Evolutionary conservation across 2,113 vertebrate genomes (phyloP).

Genomic region (human): DNA sequence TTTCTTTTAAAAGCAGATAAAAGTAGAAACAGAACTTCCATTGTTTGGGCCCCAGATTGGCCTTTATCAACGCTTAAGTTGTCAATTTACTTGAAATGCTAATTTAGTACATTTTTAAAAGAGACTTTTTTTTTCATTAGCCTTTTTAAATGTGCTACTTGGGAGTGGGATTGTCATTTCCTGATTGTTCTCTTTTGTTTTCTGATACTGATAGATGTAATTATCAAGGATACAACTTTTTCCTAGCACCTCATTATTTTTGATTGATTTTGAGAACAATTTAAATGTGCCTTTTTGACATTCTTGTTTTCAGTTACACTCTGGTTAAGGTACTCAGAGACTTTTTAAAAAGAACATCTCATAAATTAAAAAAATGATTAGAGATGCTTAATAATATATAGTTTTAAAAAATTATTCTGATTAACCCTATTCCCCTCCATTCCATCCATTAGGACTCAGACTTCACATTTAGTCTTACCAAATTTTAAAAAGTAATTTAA

Average conservation of each 20-base stretch:
- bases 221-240: constrained; percentile 82
- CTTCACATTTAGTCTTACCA: constrained; percentile 11
- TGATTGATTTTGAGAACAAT: constrained; percentile 82
- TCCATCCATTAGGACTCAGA: constrained; percentile 22
- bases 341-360: constrained; percentile 73
- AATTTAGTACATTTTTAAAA: constrained; percentile 79
- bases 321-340: constrained; percentile 73
- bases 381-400: constrained; percentile 60
- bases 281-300: constrained; percentile 80
- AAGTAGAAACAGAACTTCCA: constrained; percentile 78
- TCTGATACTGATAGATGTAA: constrained; percentile 82
- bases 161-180: constrained; percentile 78
- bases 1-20: constrained; percentile 70
- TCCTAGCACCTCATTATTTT: constrained; percentile 81
- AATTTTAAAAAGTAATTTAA: constrained; percentile 31
- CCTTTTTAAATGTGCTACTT: constrained; percentile 80
- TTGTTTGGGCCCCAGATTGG: constrained; percentile 80
- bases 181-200: constrained; percentile 81
- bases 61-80: constrained; percentile 75
- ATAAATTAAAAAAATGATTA: constrained; percentile 71
- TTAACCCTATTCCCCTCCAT: not conserved
- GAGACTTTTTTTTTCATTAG: constrained; percentile 80
- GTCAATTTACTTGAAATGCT: constrained; percentile 82
- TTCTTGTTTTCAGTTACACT: constrained; percentile 77
- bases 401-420: constrained; percentile 52